phyloP scores from a whole-genome alignment of 2,888 invertebrate genomes.

The Eilema griseolum region DNA sequence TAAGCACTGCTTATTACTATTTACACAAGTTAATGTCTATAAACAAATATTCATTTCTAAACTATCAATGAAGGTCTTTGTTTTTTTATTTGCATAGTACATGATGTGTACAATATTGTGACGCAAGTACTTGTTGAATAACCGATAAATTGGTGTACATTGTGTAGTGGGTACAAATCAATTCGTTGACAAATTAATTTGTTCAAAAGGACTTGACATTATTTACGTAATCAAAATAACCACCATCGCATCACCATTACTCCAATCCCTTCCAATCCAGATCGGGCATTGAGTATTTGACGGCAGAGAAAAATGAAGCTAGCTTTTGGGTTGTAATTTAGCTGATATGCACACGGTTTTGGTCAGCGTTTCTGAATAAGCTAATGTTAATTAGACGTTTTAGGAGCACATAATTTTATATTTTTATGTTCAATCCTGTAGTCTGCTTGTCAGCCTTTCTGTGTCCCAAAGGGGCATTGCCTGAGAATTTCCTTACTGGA shows the following conservation, averaged over 20 bases:
- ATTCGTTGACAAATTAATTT: slow-evolving; percentile 34
- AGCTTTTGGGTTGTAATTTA: not conserved
- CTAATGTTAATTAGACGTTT: too few relatives aligned
- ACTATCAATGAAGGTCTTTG: not conserved
- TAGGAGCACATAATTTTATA: not conserved
- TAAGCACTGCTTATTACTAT: not conserved
- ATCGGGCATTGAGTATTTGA: not conserved
- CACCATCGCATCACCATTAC: not conserved
- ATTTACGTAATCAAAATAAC: slow-evolving; percentile 7
- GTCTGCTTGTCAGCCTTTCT: too few relatives aligned
- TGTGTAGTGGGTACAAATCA: slow-evolving; percentile 33
- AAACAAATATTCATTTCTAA: not conserved
- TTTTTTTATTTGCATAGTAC: slow-evolving; percentile 2
- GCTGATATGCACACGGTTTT: not conserved
- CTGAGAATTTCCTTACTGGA: too few relatives aligned
- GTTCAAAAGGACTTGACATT: slow-evolving; percentile 13
- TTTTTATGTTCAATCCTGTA: too few relatives aligned
- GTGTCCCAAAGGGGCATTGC: too few relatives aligned
- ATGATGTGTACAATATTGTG: slow-evolving; percentile 8
- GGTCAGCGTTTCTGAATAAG: not conserved
- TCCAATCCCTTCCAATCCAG: not conserved
- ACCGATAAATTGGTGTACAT: slow-evolving; percentile 30
- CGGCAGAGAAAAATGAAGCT: not conserved
- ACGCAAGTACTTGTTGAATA: slow-evolving; percentile 27
- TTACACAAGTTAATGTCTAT: not conserved